phyloP scores from a whole-genome alignment of 2,113 vertebrate species.

The Rhabdomys dilectus region DNA sequence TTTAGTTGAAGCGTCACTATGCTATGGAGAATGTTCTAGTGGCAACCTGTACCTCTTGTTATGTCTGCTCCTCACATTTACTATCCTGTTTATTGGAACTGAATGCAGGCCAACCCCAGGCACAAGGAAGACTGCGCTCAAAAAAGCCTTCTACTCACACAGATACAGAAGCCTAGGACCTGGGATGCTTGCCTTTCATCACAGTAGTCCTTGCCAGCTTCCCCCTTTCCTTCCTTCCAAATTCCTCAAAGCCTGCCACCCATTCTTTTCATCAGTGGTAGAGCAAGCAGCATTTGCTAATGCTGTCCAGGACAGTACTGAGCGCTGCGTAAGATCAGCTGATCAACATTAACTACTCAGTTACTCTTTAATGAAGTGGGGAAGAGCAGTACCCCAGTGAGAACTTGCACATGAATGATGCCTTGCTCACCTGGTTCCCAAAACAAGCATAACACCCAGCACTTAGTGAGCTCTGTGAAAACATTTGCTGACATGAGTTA shows the following conservation, averaged over 20 bases:
- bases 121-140: conserved; percentile 32
- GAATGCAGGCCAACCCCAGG: conserved; percentile 24
- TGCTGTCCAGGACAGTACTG: background rate
- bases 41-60: conserved; percentile 22
- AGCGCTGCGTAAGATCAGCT: background rate
- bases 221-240: conserved; percentile 6
- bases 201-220: background rate
- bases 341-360: background rate
- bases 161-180: background rate
- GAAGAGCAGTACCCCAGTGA: background rate
- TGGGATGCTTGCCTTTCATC: background rate
- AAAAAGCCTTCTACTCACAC: background rate
- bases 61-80: conserved; percentile 63
- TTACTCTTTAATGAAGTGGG: background rate
- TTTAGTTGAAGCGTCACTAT: conserved; percentile 18
- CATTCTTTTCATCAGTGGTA: background rate
- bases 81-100: conserved; percentile 48
- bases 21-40: conserved; percentile 52
- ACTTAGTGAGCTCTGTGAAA: background rate
- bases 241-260: background rate
- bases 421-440: background rate
- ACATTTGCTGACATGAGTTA: background rate
- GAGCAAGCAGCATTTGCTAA: background rate
- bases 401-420: background rate
- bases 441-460: background rate